Conservation (phyloP, 2,113 vertebrate species). For the Psittacara wagleri region DNA sequence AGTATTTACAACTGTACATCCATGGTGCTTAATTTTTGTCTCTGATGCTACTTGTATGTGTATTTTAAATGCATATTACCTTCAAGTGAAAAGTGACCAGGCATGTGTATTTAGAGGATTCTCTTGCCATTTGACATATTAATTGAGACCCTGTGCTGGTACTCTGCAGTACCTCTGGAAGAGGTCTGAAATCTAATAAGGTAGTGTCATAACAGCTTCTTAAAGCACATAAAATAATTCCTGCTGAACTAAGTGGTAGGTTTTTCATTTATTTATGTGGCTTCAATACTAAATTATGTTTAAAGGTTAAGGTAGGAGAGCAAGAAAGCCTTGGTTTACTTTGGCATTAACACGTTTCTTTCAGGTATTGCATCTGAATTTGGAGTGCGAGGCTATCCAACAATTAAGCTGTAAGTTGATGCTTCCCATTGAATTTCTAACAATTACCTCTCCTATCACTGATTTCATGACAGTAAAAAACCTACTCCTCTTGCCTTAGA, state of each 20-base stretch:
- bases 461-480: not conserved
- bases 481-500: not conserved
- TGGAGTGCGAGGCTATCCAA: constrained; percentile 96
- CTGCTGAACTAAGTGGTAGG: not conserved
- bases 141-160: not conserved
- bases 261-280: not conserved
- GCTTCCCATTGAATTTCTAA: not conserved
- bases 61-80: not conserved
- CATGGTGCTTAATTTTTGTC: not conserved
- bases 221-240: not conserved
- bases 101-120: not conserved
- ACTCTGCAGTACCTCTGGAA: not conserved
- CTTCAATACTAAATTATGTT: not conserved
- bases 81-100: not conserved
- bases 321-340: not conserved
- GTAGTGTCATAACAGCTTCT: not conserved
- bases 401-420: constrained; percentile 96
- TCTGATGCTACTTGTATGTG: not conserved
- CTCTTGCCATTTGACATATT: not conserved
- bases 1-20: not conserved
- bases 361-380: constrained; percentile 95
- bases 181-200: not conserved
- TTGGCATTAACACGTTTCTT: not conserved
- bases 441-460: not conserved
- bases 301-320: not conserved